Evolutionary conservation across 2,113 vertebrate genomes (phyloP).

Genomic region (Callionymus lyra): DNA sequence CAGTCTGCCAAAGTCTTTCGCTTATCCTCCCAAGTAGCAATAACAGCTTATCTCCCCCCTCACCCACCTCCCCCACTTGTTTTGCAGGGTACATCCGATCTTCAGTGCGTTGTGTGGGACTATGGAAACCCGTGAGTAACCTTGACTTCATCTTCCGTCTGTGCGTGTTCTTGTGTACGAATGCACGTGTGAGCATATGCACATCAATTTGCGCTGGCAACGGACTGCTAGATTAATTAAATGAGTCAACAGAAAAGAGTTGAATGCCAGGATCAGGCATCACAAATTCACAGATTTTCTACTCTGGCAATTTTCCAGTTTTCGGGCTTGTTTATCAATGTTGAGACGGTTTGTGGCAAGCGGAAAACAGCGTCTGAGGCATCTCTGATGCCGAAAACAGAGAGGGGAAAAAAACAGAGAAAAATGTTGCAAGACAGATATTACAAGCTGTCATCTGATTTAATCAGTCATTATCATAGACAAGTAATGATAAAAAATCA

Average conservation of each 20-base stretch:
- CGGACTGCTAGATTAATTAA: slow-evolving; percentile 26
- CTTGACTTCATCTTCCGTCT: slow-evolving; percentile 19
- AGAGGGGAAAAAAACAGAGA: too few relatives aligned
- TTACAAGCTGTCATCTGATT: too few relatives aligned
- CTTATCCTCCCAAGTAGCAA: slow-evolving; percentile 38
- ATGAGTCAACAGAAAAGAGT: slow-evolving; percentile 38
- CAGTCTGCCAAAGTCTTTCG: slow-evolving; percentile 19
- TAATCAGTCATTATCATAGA: too few relatives aligned
- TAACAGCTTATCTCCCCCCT: slow-evolving; percentile 37
- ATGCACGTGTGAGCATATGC: slow-evolving; percentile 14
- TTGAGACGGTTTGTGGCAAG: too few relatives aligned
- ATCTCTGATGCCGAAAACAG: too few relatives aligned
- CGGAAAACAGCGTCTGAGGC: too few relatives aligned
- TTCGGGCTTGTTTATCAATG: too few relatives aligned
- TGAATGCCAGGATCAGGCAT: slow-evolving; percentile 20
- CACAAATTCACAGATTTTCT: too few relatives aligned
- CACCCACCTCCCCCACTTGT: slow-evolving; percentile 4
- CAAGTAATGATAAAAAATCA: too few relatives aligned
- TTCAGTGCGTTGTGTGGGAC: slow-evolving; percentile 93
- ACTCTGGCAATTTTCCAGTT: too few relatives aligned
- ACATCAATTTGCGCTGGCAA: slow-evolving; percentile 14
- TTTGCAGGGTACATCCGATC: slow-evolving; percentile 85
- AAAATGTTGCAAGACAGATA: too few relatives aligned
- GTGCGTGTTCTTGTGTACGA: too few relatives aligned
- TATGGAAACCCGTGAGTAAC: slow-evolving; percentile 85